Percentiles rank a stretch among this genome's conserved stretches.
These are phyloP conservation scores for Conus betulinus DNA, from an alignment of 1,140 invertebrate species.

Conservation along the genomic window DNA sequence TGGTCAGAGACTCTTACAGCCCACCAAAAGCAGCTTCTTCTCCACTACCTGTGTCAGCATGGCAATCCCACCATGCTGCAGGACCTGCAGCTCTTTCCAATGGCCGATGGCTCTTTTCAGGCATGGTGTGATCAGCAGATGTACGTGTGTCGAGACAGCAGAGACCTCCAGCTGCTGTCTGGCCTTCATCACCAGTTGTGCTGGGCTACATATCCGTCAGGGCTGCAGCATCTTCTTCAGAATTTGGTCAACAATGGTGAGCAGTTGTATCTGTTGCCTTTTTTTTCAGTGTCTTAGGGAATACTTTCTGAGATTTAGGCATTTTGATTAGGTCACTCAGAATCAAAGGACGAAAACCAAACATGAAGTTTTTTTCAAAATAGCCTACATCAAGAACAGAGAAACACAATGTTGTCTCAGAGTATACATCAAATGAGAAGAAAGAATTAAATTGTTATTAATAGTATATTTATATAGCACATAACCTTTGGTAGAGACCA, in stretches of 20 bases:
- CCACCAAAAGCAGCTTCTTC: slow-evolving; percentile 7
- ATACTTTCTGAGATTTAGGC: no score
- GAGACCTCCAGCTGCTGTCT: slow-evolving; percentile 6
- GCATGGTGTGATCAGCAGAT: background rate
- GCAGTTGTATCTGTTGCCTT: no score
- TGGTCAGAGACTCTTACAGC: background rate
- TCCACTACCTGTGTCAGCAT: slow-evolving; percentile 12
- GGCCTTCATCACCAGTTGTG: background rate
- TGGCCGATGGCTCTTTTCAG: slow-evolving; percentile 19
- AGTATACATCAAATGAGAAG: no score
- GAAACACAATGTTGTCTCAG: no score
- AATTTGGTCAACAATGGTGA: background rate
- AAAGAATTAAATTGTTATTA: no score
- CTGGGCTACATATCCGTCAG: background rate
- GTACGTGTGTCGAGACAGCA: background rate
- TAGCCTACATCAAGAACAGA: no score
- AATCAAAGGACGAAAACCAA: no score
- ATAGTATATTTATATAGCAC: no score
- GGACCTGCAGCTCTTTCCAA: slow-evolving; percentile 11
- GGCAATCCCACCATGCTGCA: background rate
- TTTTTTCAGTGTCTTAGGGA: no score
- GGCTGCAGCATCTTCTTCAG: background rate
- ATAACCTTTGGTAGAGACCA: no score
- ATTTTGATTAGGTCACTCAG: no score
- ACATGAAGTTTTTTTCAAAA: no score